phyloP scores from a whole-genome alignment of 2,113 vertebrate species.

The Pomatorhinus ruficollis region DNA sequence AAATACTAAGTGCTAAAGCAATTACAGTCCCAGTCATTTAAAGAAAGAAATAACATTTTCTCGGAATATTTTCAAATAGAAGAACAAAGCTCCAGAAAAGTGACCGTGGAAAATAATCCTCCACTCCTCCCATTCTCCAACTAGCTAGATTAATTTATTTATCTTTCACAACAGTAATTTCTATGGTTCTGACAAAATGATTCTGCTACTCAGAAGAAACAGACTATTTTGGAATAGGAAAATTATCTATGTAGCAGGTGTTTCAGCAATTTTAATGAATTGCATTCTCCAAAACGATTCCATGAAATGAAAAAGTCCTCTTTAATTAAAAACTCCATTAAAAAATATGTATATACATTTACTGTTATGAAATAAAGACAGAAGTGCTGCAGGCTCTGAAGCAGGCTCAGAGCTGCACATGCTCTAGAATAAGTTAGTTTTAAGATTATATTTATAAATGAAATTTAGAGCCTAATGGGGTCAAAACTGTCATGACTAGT shows the following conservation, averaged over 20 bases:
- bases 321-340: background rate
- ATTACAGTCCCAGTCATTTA: background rate
- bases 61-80: background rate
- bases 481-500: background rate
- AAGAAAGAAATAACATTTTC: background rate
- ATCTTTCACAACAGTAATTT: background rate
- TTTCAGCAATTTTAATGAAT: background rate
- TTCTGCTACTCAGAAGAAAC: background rate
- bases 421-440: background rate
- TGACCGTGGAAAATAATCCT: background rate
- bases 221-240: background rate
- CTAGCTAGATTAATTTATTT: background rate
- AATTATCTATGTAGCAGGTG: background rate
- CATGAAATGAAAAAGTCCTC: background rate
- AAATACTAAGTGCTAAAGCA: background rate
- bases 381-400: background rate
- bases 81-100: background rate
- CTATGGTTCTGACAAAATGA: background rate
- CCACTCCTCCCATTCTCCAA: background rate
- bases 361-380: background rate
- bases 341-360: background rate
- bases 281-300: background rate
- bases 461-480: background rate
- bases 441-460: background rate
- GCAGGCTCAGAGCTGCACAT: background rate